These are phyloP conservation scores for Dinomys branickii DNA, from an alignment of 2,113 vertebrate species.

Conservation along the genomic window DNA sequence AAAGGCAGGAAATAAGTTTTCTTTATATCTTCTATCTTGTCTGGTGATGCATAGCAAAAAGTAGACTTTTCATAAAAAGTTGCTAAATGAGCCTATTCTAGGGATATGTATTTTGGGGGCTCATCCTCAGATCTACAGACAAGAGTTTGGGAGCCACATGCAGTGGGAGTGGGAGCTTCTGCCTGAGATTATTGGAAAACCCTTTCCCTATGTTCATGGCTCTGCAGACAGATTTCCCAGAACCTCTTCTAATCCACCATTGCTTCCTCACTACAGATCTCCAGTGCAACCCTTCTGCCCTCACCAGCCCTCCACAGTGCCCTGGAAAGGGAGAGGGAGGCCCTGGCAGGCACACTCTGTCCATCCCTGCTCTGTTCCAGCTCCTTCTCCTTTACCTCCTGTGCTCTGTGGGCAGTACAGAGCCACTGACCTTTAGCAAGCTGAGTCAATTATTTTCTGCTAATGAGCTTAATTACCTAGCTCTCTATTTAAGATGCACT, in stretches of 20 bases:
- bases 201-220: not conserved
- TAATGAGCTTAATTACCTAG: conserved; percentile 76
- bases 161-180: not conserved
- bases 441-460: conserved; percentile 69
- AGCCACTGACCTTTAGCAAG: conserved; percentile 55
- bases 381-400: conserved; percentile 17
- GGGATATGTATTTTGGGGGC: not conserved
- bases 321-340: not conserved
- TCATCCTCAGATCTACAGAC: not conserved
- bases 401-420: not conserved
- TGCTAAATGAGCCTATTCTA: not conserved
- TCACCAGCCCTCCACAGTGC: not conserved
- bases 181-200: not conserved
- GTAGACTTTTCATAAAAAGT: not conserved
- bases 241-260: not conserved
- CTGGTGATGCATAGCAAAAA: not conserved
- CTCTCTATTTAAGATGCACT: conserved; percentile 63
- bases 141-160: not conserved
- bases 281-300: not conserved
- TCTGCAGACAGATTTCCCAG: not conserved
- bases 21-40: not conserved
- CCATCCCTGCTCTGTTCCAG: not conserved
- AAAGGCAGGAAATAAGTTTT: not conserved
- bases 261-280: not conserved
- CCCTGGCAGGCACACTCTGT: accelerated